Evolutionary conservation across 2,888 invertebrate genomes (phyloP).

Genomic region (Labia minor): DNA sequence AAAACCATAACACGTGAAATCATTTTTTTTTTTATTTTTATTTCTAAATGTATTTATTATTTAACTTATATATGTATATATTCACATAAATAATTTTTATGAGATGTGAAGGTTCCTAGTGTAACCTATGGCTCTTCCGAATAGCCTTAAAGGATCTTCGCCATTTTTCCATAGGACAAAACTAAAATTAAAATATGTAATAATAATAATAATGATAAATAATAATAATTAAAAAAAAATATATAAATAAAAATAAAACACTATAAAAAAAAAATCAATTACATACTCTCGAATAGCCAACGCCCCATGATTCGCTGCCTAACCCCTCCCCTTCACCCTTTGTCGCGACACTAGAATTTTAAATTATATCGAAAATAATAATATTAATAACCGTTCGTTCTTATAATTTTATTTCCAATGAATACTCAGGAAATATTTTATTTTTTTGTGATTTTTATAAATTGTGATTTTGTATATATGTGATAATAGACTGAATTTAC

Average conservation of each 20-base stretch:
- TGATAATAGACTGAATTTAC: slow-evolving; percentile 7
- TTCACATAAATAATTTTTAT: neutral
- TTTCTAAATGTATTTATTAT: too few species aligned
- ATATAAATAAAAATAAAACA: neutral
- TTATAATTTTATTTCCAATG: slow-evolving; percentile 7
- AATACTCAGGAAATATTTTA: neutral
- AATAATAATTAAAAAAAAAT: neutral
- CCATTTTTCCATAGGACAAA: neutral
- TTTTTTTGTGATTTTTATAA: slow-evolving; percentile 9
- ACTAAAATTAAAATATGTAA: neutral
- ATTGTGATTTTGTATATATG: slow-evolving; percentile 13
- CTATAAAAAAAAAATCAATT: neutral
- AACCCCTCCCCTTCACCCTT: neutral
- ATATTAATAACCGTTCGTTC: neutral
- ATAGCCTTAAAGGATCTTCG: neutral
- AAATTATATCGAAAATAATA: neutral
- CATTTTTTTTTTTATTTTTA: too few species aligned
- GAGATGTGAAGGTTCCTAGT: neutral
- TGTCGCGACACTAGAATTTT: slow-evolving; percentile 7
- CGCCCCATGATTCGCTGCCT: neutral
- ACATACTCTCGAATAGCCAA: neutral
- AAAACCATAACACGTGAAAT: too few species aligned
- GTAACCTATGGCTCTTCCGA: neutral
- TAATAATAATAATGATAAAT: too few species aligned
- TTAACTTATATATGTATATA: neutral